Evolutionary conservation across 2,113 vertebrate species (phyloP), one percentile per base, ranked within the genome.

Genomic region (Ranitomeya imitator): DNA sequence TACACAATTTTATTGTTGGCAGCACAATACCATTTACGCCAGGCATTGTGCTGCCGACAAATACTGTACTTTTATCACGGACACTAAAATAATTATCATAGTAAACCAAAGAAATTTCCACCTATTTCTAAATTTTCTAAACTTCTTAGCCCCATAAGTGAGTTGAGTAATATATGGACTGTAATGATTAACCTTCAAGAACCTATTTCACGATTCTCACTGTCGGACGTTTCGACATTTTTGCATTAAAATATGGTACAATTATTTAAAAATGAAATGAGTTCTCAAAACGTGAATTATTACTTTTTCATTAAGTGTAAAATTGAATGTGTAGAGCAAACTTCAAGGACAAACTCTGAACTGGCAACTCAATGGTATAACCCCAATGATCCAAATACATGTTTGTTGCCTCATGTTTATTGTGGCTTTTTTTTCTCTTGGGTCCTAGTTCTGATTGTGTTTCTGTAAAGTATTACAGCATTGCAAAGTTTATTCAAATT

Each of bases 131-230:
- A 78, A 79, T 15, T 23, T 57, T 19, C 37, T 74, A 78, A 78
- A 79, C 23, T 23, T 57, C 19, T 9, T 91, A 89, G 93, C 91
- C 91, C 89, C 10, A n/a, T 83, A 63, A 65, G 60, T 51, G 60
- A 51, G 31, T 45, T 51, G 59, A 65, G 80, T 65, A 83, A 83
- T 19, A 65, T 21, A 51, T 83, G 14, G 80, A 83, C 80, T 21
- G 60, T 65, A 65, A 83, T 63, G 37, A 83, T 83, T 83, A 83
- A 83, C 80, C 80, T 83, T 83, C 80, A 83, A 59, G 80, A 52
- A 83, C 19, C 45, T 54, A n/a, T 60, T 57, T 80, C 79, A 80
- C 63, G 59, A 63, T 21, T 83, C 26, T 83, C 31, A 51, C 23
- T n/a, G 80, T 10, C 37, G 60, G 26, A 52, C 80, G 52, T n/a